phyloP scores from a whole-genome alignment of 1,140 invertebrate species.

The Pentalonia nigronervosa region DNA sequence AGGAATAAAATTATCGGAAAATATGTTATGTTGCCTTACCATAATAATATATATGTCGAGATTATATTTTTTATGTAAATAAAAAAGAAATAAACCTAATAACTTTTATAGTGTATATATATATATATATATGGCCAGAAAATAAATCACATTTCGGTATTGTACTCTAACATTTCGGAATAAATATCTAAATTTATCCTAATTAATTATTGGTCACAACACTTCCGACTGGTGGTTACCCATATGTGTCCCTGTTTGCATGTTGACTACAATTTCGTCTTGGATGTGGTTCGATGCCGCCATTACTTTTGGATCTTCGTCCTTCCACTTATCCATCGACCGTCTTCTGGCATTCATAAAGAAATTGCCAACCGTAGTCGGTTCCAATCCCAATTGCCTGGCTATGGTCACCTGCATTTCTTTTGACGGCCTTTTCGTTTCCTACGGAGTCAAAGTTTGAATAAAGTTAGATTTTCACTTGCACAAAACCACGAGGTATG shows the following conservation, averaged over 20 bases:
- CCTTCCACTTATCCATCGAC: constrained; percentile 99
- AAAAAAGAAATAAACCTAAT: constrained; percentile 14
- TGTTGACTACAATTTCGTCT: not conserved
- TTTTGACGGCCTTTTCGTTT: constrained; percentile 99
- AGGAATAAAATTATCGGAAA: not conserved
- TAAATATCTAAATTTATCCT: not conserved
- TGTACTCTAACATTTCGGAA: constrained; percentile 36
- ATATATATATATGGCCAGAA: not conserved
- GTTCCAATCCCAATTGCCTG: constrained; percentile 94
- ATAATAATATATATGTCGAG: not conserved
- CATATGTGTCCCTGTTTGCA: constrained; percentile 51
- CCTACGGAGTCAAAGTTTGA: constrained; percentile 68
- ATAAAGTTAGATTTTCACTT: not conserved
- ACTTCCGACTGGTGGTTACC: constrained; percentile 46
- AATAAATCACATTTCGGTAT: constrained; percentile 51
- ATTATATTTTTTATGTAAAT: not conserved
- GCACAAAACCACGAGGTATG: not conserved
- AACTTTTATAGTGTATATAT: not conserved
- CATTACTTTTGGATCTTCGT: constrained; percentile 73
- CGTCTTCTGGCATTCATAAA: constrained; percentile 99
- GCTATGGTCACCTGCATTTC: constrained; percentile 99
- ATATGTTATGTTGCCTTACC: constrained; percentile 28
- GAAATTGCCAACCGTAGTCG: constrained; percentile 99
- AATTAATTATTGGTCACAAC: constrained; percentile 52
- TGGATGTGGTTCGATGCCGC: constrained; percentile 35